Evolutionary conservation across 2,888 invertebrate species (phyloP).

Genomic region (Parapristionchus giblindavisi): DNA sequence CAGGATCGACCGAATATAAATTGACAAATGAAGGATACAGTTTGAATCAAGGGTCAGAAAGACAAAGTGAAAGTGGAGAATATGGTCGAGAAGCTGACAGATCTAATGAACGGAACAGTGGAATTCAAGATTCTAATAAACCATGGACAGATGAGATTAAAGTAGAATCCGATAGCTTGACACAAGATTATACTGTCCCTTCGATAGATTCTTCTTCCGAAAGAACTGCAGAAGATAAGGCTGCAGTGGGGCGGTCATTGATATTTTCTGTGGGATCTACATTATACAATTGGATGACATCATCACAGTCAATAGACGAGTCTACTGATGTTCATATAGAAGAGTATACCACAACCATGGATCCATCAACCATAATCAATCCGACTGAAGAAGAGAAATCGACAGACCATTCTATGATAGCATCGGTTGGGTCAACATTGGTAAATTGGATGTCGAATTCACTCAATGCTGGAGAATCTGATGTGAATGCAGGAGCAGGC

Average conservation of each 20-base stretch:
- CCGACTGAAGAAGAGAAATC: background rate
- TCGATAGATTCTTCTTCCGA: too few relatives aligned
- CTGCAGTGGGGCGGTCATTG: background rate
- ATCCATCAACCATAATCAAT: background rate
- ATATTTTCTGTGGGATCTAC: slow-evolving; percentile 16
- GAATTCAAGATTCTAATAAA: too few relatives aligned
- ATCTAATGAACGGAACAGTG: too few relatives aligned
- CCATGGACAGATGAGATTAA: too few relatives aligned
- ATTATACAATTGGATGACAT: slow-evolving; percentile 12
- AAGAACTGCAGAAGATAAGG: too few relatives aligned
- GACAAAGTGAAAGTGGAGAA: too few relatives aligned
- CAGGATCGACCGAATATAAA: too few relatives aligned
- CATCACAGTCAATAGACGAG: background rate
- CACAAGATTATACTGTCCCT: too few relatives aligned
- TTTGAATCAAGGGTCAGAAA: too few relatives aligned
- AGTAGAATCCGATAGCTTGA: too few relatives aligned
- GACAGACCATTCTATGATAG: background rate
- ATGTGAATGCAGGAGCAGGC: background rate
- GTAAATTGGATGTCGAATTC: slow-evolving; percentile 14
- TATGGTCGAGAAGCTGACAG: too few relatives aligned
- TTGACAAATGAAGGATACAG: too few relatives aligned
- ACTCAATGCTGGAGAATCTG: background rate
- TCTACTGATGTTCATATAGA: background rate
- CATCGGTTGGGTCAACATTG: slow-evolving; percentile 14
- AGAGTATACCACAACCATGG: background rate